Base-by-base conservation (phyloP, 2,113 vertebrate genomes). In the Piaya cayana region DNA sequence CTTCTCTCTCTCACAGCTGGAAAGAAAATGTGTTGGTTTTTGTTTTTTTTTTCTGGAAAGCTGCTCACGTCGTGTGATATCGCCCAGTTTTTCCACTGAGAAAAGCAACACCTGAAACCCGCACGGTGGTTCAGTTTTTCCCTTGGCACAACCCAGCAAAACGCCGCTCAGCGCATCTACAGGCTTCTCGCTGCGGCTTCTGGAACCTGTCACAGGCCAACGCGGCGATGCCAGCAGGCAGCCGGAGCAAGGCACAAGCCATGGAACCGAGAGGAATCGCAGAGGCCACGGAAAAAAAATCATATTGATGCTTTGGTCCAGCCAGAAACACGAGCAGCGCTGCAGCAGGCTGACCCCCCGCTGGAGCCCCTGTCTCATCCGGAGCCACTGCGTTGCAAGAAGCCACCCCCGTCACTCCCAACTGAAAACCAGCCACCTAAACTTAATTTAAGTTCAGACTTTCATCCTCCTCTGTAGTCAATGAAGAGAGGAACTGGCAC, bases 1-100 rank as follows among this genome's bases (percentile, higher is more conserved):
- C 45, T 50, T 58, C 50, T 90, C 56, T 86, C 72, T 37, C 75
- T 76, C 75, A 19, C 55, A 74, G 79, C 79, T 86, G 71, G 76
- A 82, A 94, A 93, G 56, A 88, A 92, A 89, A 82, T 39, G 58
- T n/a, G n/a, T n/a, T n/a, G n/a, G n/a, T n/a, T n/a, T n/a, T n/a
- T n/a, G 39, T 9, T 39, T 39, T 47, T 89, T 96, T 91, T n/a
- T n/a, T n/a, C n/a, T 55, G 74, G 78, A 95, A 90, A 80, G 67
- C 63, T 20, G 21, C 13, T 72, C 20, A 5, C 55, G 88, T 80
- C 79, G 86, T 81, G 83, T 77, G 85, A 90, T 90, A 93, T 59
- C 27, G 68, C 88, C 95, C 95, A 83, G 34, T 86, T 94, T 94
- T 94, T 92, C 94, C 93, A 90, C 82, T 92, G 86, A 92, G 90